These are phyloP conservation scores for Contarinia nasturtii DNA, from an alignment of 1,140 invertebrate species.

Conservation along the genomic window DNA sequence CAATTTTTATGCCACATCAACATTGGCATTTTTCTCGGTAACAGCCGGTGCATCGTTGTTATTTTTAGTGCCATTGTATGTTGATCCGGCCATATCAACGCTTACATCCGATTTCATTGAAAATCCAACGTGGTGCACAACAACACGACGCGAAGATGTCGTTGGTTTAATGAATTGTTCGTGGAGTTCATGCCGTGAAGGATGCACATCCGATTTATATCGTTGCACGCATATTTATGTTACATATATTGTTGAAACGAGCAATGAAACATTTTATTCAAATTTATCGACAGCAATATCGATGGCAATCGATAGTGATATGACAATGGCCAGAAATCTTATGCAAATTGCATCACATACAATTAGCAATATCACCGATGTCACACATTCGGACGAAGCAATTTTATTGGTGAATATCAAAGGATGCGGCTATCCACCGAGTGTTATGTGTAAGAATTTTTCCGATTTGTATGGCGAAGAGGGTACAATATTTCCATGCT, in stretches of 20 bases:
- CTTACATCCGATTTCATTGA: constrained; percentile 65
- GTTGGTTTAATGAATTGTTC: constrained; percentile 64
- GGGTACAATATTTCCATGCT: constrained; percentile 61
- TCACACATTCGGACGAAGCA: constrained; percentile 33
- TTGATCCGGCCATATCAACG: constrained; percentile 73
- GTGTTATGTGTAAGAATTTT: constrained; percentile 66
- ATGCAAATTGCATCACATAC: too few relatives aligned
- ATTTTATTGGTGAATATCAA: constrained; percentile 60
- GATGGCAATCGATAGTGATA: neutral
- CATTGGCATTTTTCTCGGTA: constrained; percentile 55
- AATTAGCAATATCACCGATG: constrained; percentile 16
- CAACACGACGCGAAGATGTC: constrained; percentile 50
- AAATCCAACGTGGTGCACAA: constrained; percentile 56
- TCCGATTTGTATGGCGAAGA: constrained; percentile 52
- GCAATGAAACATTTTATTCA: constrained; percentile 18
- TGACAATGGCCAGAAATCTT: neutral
- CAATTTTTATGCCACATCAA: constrained; percentile 59
- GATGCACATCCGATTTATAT: constrained; percentile 73
- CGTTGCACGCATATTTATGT: constrained; percentile 72
- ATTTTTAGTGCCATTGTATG: constrained; percentile 74
- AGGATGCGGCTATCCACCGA: constrained; percentile 76
- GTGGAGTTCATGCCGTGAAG: constrained; percentile 71
- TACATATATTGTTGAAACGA: constrained; percentile 30
- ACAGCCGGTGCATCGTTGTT: constrained; percentile 63
- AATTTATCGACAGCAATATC: constrained; percentile 18